Conservation (phyloP, 1,140 invertebrate genomes). For the Caerostris extrusa region DNA sequence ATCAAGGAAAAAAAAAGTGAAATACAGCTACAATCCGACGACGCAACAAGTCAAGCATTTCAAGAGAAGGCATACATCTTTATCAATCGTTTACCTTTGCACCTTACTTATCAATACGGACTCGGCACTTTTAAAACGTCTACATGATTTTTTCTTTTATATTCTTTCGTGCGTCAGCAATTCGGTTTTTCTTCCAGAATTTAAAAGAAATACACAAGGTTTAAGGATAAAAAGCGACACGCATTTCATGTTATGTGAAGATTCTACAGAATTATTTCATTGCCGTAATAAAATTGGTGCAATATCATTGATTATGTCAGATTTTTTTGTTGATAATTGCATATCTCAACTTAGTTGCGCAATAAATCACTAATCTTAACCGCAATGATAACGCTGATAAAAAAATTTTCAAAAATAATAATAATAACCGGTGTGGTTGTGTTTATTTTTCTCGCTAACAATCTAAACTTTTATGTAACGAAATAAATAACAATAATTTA, state of each 20-base stretch:
- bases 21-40: background rate
- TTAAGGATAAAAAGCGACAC: background rate
- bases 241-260: background rate
- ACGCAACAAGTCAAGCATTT: constrained; percentile 27
- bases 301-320: background rate
- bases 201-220: background rate
- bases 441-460: background rate
- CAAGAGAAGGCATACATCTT: background rate
- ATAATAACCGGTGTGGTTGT: background rate
- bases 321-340: background rate
- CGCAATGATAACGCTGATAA: background rate
- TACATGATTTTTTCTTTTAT: background rate
- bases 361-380: background rate
- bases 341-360: background rate
- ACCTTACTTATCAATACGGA: constrained; percentile 25
- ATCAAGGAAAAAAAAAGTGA: background rate
- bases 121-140: background rate
- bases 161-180: background rate
- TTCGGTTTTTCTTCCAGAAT: background rate
- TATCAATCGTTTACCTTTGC: constrained; percentile 35
- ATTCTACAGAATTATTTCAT: background rate
- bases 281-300: background rate
- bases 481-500: too few relatives aligned
- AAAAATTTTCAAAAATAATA: background rate
- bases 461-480: too few relatives aligned